phyloP scores from a whole-genome alignment of 2,888 invertebrate species.

The Sthenelais limicola region DNA sequence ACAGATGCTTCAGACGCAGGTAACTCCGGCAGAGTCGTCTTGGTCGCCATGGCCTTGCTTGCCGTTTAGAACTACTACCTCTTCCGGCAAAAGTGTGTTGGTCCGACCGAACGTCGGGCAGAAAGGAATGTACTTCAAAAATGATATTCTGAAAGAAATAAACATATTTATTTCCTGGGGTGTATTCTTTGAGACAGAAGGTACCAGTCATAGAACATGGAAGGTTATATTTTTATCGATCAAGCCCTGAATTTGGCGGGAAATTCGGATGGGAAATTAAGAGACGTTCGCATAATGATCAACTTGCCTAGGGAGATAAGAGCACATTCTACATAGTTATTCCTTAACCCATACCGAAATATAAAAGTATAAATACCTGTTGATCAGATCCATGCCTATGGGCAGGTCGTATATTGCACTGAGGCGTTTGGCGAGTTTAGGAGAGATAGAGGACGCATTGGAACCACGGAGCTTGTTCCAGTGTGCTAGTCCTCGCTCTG shows the following conservation, averaged over 20 bases:
- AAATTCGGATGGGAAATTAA: too few species aligned
- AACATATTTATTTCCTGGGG: not conserved
- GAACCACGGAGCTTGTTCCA: constrained; percentile 17
- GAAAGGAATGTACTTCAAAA: constrained; percentile 12
- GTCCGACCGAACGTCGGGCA: not conserved
- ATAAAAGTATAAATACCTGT: not conserved
- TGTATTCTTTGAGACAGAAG: too few species aligned
- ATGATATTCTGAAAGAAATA: not conserved
- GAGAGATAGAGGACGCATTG: not conserved
- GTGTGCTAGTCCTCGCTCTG: constrained; percentile 10
- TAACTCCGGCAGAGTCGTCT: too few species aligned
- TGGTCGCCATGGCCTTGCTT: too few species aligned
- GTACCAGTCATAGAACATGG: too few species aligned
- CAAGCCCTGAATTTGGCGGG: too few species aligned
- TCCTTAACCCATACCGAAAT: too few species aligned
- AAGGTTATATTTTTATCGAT: too few species aligned
- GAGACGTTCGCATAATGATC: not conserved
- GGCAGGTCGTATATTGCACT: constrained; percentile 8
- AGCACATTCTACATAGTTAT: too few species aligned
- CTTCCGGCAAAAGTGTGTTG: constrained; percentile 3
- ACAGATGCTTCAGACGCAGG: too few species aligned
- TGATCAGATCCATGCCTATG: constrained; percentile 5
- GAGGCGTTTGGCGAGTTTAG: constrained; percentile 2
- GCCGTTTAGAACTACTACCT: not conserved
- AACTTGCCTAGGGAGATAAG: not conserved